These are phyloP conservation scores for Cephus pulcher DNA, from an alignment of 2,888 invertebrate genomes.

Conservation along the genomic window DNA sequence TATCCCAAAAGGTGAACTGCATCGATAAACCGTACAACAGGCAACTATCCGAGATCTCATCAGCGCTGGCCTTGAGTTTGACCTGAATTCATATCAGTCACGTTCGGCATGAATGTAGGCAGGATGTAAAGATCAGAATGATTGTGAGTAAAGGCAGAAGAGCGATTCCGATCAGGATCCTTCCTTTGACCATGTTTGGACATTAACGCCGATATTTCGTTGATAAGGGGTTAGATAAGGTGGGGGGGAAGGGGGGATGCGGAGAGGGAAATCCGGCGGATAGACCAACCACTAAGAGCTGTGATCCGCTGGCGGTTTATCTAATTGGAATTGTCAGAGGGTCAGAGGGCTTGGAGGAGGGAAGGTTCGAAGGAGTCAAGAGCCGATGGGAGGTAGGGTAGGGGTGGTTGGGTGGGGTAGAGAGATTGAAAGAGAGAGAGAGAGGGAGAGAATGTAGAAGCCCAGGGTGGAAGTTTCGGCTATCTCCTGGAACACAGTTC, in stretches of 20 bases:
- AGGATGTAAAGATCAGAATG: neutral
- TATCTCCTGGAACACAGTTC: conserved; percentile 61
- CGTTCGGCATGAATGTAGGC: neutral
- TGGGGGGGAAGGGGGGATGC: conserved; percentile 12
- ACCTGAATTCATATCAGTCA: neutral
- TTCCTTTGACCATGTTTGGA: conserved; percentile 23
- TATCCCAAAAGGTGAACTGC: neutral
- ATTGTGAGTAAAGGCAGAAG: neutral
- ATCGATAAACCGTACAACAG: neutral
- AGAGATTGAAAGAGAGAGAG: conserved; percentile 23
- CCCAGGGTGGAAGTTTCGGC: conserved; percentile 54
- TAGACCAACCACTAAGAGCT: conserved; percentile 57
- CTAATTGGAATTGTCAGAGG: conserved; percentile 62
- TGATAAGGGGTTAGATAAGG: conserved; percentile 4
- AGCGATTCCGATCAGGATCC: neutral
- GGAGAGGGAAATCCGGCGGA: conserved; percentile 29
- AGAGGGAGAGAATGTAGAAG: conserved; percentile 21
- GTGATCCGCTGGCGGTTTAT: conserved; percentile 62
- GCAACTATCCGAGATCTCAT: no score
- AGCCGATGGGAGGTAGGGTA: conserved; percentile 23
- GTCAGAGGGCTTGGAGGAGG: conserved; percentile 45
- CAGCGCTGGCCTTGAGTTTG: neutral
- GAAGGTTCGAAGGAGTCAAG: conserved; percentile 25
- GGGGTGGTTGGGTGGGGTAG: conserved; percentile 25
- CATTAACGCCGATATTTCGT: conserved; percentile 38